Conservation (phyloP, 2,888 invertebrate genomes). For the Idaea aversata region DNA sequence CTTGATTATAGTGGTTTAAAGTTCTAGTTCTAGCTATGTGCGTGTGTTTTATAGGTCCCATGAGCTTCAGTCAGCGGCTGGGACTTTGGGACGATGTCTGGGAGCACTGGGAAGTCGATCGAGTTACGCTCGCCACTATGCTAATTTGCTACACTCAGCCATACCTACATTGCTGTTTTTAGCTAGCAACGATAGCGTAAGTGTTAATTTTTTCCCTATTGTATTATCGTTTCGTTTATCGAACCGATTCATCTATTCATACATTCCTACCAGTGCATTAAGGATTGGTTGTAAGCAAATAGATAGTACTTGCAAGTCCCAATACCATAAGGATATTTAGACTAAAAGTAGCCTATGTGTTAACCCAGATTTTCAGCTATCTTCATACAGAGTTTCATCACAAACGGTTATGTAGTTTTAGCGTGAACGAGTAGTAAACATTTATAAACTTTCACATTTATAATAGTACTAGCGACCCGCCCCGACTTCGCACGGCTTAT, state of each 20-base stretch:
- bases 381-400: too few species aligned
- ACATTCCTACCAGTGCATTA: not conserved
- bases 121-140: constrained; percentile 67
- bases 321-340: too few species aligned
- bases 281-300: too few species aligned
- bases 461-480: too few species aligned
- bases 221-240: not conserved
- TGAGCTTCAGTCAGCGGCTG: constrained; percentile 70
- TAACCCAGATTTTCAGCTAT: too few species aligned
- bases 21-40: constrained; percentile 17
- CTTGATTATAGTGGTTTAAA: constrained; percentile 12
- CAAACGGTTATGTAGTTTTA: too few species aligned
- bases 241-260: not conserved
- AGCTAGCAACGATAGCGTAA: constrained; percentile 73
- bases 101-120: constrained; percentile 68
- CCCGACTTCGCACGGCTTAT: too few species aligned
- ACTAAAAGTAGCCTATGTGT: too few species aligned
- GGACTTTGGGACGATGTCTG: constrained; percentile 67
- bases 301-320: too few species aligned
- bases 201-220: constrained; percentile 30
- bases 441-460: too few species aligned
- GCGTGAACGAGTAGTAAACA: too few species aligned
- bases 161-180: constrained; percentile 66
- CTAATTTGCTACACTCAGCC: constrained; percentile 64
- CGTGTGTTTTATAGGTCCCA: constrained; percentile 55